Evolutionary conservation across 2,113 vertebrate species (phyloP), one percentile per base, ranked within the genome.

Genomic region (Scomber colias): DNA sequence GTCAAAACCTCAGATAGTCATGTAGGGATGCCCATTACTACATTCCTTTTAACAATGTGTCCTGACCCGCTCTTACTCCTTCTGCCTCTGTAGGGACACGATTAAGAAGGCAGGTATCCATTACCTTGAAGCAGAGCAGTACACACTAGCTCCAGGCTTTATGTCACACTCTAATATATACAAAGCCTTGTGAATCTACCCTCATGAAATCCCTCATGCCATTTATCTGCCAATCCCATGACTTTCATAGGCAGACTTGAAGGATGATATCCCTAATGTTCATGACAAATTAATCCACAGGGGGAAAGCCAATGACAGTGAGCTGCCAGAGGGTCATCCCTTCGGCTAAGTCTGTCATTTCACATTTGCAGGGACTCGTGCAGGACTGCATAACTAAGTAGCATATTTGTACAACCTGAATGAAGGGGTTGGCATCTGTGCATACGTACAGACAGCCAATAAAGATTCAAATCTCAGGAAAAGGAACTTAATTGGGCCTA

Each of bases 261-360:
- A 94, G 92, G 90, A 94, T 95, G 93, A 94, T 94, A 93, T 93
- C 89, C 86, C 90, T 94, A 95, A 95, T 95, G 93, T 95, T 94
- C 91, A 82, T 94, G 93, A 94, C 94, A 95, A 95, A 95, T 95
- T 94, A 95, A 95, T 95, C 94, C 93, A 90, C 89, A 75, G 83
- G 93, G 88, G 92, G 79, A 92, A 90, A 91, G 77, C 84, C 90
- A 91, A 86, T 94, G 93, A 94, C 93, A 94, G 91, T 90, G 88
- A 94, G 90, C 90, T 89, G 87, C 92, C 89, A 87, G 92, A 90
- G 89, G 95, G 94, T 95, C 93, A 94, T 91, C 89, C 89, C 86
- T 94, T 93, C 90, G 85, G 87, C 90, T 91, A 90, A 90, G 89
- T 93, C 90, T 93, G 93, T 95, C 93, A 94, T 95, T 94, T 94